These are phyloP conservation scores for Temnothorax unifasciatus DNA, from an alignment of 2,888 invertebrate genomes.

Conservation along the genomic window DNA sequence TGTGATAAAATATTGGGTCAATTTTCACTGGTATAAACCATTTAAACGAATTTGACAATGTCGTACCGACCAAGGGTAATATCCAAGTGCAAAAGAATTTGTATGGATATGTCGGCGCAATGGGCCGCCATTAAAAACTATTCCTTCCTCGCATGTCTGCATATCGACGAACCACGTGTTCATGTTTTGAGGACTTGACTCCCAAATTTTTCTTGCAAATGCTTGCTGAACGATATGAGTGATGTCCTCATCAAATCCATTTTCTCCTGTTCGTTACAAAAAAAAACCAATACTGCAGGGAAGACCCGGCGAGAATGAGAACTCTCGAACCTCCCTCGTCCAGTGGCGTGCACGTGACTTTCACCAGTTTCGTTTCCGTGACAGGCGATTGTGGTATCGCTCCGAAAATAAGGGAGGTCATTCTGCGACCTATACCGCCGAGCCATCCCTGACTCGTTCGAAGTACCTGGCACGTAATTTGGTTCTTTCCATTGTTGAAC, in stretches of 20 bases:
- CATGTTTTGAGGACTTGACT: conserved; percentile 87
- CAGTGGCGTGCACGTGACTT: conserved; percentile 87
- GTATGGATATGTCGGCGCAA: conserved; percentile 88
- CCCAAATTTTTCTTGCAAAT: conserved; percentile 90
- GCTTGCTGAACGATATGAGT: conserved; percentile 91
- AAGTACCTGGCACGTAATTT: conserved; percentile 90
- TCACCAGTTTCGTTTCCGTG: conserved; percentile 90
- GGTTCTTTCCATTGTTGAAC: conserved; percentile 90
- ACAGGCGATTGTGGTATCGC: conserved; percentile 89
- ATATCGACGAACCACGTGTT: conserved; percentile 93
- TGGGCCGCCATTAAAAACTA: conserved; percentile 90
- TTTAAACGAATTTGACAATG: conserved; percentile 80
- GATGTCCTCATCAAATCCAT: conserved; percentile 92
- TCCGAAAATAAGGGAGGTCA: conserved; percentile 94
- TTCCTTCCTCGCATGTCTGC: conserved; percentile 89
- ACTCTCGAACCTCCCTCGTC: conserved; percentile 88
- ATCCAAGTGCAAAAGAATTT: conserved; percentile 90
- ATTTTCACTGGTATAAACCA: conserved; percentile 86
- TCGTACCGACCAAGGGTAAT: conserved; percentile 78
- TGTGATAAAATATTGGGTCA: conserved; percentile 83
- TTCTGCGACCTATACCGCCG: conserved; percentile 94
- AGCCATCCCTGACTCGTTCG: conserved; percentile 94
- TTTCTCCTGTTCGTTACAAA: conserved; percentile 89
- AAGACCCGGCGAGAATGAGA: conserved; percentile 92
- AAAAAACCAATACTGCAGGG: conserved; percentile 94